Base-by-base conservation (phyloP, 1,140 invertebrate genomes). In the Procambarus clarkii region DNA sequence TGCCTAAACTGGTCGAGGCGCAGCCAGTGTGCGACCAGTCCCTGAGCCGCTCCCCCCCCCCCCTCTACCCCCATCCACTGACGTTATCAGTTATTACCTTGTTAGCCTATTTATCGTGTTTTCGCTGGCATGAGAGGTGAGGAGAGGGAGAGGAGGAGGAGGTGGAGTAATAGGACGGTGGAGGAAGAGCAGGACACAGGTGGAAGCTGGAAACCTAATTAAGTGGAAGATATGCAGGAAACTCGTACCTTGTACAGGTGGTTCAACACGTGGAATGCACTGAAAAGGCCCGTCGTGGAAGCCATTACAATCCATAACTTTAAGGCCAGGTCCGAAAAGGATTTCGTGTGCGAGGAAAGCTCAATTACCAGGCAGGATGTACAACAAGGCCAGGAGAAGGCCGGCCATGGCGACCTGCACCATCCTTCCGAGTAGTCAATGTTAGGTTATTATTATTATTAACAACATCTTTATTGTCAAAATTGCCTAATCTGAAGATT, bases 21-120 rank as follows among this genome's bases (percentile, higher is more conserved):
- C 13, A 69, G 54, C 64, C 64, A 18, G 64, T 18, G 21, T 69
- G 13, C 9, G 18, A 15, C 64, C 64, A 69, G 64, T 21, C 64
- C 13, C 11, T 3, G 18, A 69, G 64, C 34, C 34, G 34, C 34
- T 34, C 34, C 34, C 34, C 18, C 18, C 60, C 54, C 34, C 80
- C 44, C 80, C 80, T n/a, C 34, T 34, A 34, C 34, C 34, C 34
- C 80, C 50, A 82, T 54, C 80, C 50, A 9, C 54, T 60, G 80
- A 58, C 54, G 44, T 82, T 82, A 82, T 82, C 80, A 82, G 80
- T 82, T 69, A 82, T 82, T 60, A 82, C 80, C 54, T 82, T 82
- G 80, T 82, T 82, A 82, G 58, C 50, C 80, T 82, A 54, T 54
- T 54, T 82, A 82, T 82, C 80, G 80, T 34, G 80, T 82, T 82